Percentiles rank a stretch among this genome's conserved stretches.
Conservation (phyloP, 2,113 vertebrate genomes). For the Podilymbus podiceps region DNA sequence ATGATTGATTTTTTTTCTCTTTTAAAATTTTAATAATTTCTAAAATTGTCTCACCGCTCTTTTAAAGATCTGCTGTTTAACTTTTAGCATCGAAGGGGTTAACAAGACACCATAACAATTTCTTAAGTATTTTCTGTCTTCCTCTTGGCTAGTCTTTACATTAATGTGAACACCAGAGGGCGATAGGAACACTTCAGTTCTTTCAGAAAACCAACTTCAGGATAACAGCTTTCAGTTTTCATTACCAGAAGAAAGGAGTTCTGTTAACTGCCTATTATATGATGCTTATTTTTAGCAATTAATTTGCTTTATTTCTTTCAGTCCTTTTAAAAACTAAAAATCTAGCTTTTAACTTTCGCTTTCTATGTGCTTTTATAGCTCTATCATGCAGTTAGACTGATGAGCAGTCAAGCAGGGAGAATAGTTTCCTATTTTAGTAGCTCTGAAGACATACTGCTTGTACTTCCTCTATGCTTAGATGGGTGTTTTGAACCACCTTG, state of each 20-base stretch:
- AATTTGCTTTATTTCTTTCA: neutral
- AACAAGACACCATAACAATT: neutral
- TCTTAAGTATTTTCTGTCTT: neutral
- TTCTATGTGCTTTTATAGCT: neutral
- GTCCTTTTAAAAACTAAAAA: neutral
- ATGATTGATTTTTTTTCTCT: neutral
- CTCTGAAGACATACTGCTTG: neutral
- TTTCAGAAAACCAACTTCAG: neutral
- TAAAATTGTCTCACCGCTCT: neutral
- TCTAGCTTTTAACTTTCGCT: neutral
- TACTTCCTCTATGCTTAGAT: neutral
- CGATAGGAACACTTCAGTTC: neutral
- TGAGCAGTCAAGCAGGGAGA: neutral
- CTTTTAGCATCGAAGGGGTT: neutral
- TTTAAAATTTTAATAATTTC: neutral
- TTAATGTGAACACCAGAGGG: conserved; percentile 47
- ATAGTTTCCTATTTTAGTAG: neutral
- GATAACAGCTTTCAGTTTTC: neutral
- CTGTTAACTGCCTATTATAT: neutral
- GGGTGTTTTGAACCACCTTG: neutral
- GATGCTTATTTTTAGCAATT: neutral
- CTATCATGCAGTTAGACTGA: neutral
- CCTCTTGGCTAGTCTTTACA: neutral
- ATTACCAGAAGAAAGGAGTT: neutral
- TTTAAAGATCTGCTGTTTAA: neutral